Evolutionary conservation across 2,113 vertebrate genomes (phyloP).

Genomic region (Mesitornis unicolor): DNA sequence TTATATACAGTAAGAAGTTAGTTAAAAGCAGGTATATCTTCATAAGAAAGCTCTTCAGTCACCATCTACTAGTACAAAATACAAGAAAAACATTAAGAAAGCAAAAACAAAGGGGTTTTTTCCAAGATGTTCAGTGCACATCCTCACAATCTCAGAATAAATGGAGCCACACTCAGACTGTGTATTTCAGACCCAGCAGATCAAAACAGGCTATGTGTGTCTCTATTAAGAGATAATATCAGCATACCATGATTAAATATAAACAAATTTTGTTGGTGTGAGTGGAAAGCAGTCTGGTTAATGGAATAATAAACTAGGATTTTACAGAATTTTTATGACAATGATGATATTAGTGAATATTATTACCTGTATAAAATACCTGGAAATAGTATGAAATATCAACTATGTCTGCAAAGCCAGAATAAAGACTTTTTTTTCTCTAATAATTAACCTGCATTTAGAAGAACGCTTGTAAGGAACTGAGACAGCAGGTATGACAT

Average conservation of each 20-base stretch:
- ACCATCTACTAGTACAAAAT: background rate
- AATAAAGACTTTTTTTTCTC: background rate
- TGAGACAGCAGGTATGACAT: background rate
- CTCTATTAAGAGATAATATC: background rate
- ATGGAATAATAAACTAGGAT: background rate
- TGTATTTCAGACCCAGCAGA: background rate
- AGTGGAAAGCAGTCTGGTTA: background rate
- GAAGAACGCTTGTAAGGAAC: background rate
- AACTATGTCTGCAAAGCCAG: background rate
- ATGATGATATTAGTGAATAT: background rate
- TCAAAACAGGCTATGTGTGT: fast-evolving
- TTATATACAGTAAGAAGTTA: background rate
- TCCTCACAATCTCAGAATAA: background rate
- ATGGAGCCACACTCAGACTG: background rate
- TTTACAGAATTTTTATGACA: background rate
- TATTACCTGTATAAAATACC: background rate
- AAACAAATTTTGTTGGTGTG: background rate
- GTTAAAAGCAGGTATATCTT: background rate
- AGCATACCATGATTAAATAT: background rate
- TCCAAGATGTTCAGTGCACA: background rate
- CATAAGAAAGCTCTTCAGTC: background rate
- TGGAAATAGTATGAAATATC: background rate
- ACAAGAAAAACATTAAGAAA: background rate
- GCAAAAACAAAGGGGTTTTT: background rate
- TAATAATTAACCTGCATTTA: background rate